Evolutionary conservation across 2,888 invertebrate species (phyloP).

Genomic region (Mimachlamys varia): DNA sequence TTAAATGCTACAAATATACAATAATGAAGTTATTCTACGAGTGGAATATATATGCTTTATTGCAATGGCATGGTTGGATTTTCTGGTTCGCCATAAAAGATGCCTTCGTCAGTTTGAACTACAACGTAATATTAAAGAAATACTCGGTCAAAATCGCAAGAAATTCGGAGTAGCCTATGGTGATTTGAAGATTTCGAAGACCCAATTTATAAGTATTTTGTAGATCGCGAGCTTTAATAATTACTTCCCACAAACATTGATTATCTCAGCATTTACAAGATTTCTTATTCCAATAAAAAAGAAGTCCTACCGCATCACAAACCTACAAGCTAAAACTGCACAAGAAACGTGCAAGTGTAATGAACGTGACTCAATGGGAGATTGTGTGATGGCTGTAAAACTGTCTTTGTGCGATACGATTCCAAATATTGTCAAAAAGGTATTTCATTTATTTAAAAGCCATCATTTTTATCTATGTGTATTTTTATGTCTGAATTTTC

Average conservation of each 20-base stretch:
- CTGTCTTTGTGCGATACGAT: no score
- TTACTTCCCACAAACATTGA: neutral
- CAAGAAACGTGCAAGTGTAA: neutral
- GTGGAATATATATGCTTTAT: no score
- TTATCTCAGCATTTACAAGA: neutral
- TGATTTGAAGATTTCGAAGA: neutral
- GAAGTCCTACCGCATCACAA: neutral
- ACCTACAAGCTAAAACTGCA: neutral
- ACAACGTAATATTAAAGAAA: no score
- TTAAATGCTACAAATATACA: no score
- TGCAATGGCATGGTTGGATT: no score
- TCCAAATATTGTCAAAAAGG: no score
- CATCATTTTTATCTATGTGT: no score
- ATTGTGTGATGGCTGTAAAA: neutral
- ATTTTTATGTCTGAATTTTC: no score
- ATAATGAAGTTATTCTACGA: no score
- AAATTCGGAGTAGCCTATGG: neutral
- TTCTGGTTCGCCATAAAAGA: no score
- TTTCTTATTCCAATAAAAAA: slow-evolving; percentile 1
- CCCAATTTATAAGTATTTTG: neutral
- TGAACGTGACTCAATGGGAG: neutral
- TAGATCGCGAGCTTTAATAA: neutral
- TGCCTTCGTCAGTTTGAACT: no score
- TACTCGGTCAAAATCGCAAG: neutral
- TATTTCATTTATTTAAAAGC: no score